A percentile compares a stretch with the other conserved stretches of the same genome.
These are phyloP conservation scores for Hycleus cichorii DNA, from an alignment of 1,140 invertebrate species.

Conservation along the genomic window DNA sequence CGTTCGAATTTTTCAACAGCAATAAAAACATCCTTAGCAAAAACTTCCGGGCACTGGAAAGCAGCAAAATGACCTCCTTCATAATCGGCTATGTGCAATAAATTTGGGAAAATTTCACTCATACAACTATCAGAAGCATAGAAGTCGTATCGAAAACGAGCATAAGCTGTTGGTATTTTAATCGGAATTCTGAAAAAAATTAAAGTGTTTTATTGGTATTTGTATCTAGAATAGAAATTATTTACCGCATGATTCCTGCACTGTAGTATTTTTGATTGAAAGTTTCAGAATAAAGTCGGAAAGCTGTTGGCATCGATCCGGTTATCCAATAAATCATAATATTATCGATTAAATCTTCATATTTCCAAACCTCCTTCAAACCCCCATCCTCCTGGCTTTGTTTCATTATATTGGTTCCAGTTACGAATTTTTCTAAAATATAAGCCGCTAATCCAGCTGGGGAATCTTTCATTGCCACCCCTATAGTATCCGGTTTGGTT, in stretches of 20 bases:
- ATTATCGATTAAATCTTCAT: conserved; percentile 61
- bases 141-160: conserved; percentile 53
- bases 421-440: conserved; percentile 66
- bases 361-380: conserved; percentile 6
- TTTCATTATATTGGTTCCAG: conserved; percentile 47
- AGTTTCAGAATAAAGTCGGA: conserved; percentile 57
- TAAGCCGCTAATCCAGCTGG: conserved; percentile 64
- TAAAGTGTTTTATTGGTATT: not conserved
- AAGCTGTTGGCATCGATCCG: conserved; percentile 55
- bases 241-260: conserved; percentile 46
- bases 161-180: conserved; percentile 53
- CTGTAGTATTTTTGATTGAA: conserved; percentile 39
- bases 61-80: conserved; percentile 79
- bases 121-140: conserved; percentile 51
- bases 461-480: conserved; percentile 50
- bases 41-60: conserved; percentile 61
- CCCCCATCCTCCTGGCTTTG: conserved; percentile 15
- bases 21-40: conserved; percentile 51
- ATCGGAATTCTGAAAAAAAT: conserved; percentile 48
- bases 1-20: conserved; percentile 12
- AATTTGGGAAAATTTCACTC: conserved; percentile 50
- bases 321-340: conserved; percentile 69
- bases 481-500: conserved; percentile 77
- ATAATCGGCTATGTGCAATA: conserved; percentile 52
- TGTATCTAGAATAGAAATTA: not conserved